phyloP scores from a whole-genome alignment of 2,888 invertebrate genomes.

The Pristionchus entomophagus region DNA sequence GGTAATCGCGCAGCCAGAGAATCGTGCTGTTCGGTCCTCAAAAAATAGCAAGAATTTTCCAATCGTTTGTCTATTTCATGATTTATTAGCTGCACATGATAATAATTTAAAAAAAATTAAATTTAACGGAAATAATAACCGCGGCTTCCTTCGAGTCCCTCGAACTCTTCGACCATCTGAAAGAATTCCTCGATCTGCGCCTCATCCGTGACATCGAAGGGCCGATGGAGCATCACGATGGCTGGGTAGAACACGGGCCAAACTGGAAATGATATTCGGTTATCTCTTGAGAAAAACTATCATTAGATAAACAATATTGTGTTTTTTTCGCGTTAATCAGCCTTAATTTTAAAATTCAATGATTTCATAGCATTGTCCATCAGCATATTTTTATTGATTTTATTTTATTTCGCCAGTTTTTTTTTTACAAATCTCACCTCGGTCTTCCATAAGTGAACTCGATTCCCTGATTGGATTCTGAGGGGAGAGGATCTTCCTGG shows the following conservation, averaged over 20 bases:
- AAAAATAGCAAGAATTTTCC: background rate
- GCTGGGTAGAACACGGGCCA: constrained; percentile 75
- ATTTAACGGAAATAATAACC: constrained; percentile 50
- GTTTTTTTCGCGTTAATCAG: constrained; percentile 4
- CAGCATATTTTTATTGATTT: no score
- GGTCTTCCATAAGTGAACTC: constrained; percentile 69
- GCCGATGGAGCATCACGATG: constrained; percentile 70
- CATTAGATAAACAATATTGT: no score
- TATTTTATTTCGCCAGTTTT: no score
- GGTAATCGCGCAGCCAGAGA: constrained; percentile 71
- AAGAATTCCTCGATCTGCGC: constrained; percentile 56
- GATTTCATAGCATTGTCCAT: no score
- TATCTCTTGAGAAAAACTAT: background rate
- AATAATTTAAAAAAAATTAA: no score
- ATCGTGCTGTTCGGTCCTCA: constrained; percentile 65
- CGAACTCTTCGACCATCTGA: constrained; percentile 69
- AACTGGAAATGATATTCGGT: no score
- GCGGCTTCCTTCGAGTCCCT: constrained; percentile 62
- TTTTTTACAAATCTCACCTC: constrained; percentile 31
- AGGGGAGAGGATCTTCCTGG: constrained; percentile 70
- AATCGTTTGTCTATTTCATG: no score
- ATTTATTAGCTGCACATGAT: no score
- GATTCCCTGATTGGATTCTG: constrained; percentile 70
- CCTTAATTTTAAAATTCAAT: constrained; percentile 50
- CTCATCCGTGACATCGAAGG: constrained; percentile 62